Base-by-base conservation (phyloP, 2,888 invertebrate species). In the Callinectes sapidus region DNA sequence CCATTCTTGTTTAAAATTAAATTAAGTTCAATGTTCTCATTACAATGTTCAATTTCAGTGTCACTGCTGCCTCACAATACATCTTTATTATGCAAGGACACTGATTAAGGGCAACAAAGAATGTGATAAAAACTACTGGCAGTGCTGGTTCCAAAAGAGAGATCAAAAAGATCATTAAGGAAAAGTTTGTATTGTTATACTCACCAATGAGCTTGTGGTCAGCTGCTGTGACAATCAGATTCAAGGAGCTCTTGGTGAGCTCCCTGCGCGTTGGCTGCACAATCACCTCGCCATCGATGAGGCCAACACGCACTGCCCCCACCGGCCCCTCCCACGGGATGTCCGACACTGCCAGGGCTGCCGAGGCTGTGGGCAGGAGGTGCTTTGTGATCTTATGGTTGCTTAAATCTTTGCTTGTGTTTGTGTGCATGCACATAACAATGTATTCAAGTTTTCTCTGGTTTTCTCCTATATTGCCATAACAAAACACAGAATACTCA, bases 271-370 rank as follows among this genome's bases (percentile, higher is more conserved):
- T 98, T 0, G 99, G 99, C 96, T 99, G 99, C 18, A 97, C 95
- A 0, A 96, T 95, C 2, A 97, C 95, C n/a, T 98, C 95, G 95
- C 98, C 97, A 94, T 97, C 97, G 95, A 98, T 97, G 91, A 97
- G 96, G 1, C 98, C 99, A 94, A 99, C 96, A 95, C 99, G 96
- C 0, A 99, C 98, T 88, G 99, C 99, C 0, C 98, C 99, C 0
- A 99, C 96, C 0, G 99, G 99, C 2, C 99, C 99, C 95, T 97
- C 97, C 99, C 99, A 99, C 0, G 99, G 99, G 94, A 99, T 98
- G 95, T 99, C 98, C 55, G 99, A 99, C 39, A 99, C 95, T 1
- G 98, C 97, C 23, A 99, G 96, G 0, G 99, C 98, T 10, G 99
- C 97, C 23, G 99, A 99, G 0, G 99, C 99, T 94, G 90, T 6